phyloP scores from a whole-genome alignment of 2,113 vertebrate genomes.

The Genyomyrus donnyi region DNA sequence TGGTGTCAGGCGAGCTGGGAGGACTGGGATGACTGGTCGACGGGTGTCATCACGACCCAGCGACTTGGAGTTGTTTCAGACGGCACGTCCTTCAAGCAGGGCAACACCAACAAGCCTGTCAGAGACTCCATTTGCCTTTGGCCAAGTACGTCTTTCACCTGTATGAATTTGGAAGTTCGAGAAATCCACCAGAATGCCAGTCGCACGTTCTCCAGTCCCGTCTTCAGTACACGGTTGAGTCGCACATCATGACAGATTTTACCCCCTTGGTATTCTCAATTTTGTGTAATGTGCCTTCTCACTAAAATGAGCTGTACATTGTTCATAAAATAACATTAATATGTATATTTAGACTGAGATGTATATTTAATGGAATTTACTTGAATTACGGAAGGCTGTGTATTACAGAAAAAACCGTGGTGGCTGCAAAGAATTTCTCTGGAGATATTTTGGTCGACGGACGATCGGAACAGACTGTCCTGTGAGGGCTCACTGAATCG shows the following conservation, averaged over 20 bases:
- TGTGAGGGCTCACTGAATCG: background rate
- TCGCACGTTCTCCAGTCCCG: background rate
- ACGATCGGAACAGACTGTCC: background rate
- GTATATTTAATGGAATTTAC: conserved; percentile 45
- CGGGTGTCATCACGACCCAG: background rate
- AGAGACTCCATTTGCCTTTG: background rate
- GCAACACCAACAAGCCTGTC: background rate
- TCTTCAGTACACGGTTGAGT: background rate
- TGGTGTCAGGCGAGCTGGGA: background rate
- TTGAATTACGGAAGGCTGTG: conserved; percentile 39
- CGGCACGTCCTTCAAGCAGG: background rate
- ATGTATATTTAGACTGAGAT: conserved; percentile 40
- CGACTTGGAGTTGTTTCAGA: background rate
- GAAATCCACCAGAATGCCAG: background rate
- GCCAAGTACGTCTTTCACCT: background rate
- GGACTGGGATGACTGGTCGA: background rate
- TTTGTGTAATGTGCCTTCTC: conserved; percentile 29
- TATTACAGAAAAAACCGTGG: background rate
- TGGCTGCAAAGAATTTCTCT: background rate
- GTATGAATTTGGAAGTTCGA: background rate
- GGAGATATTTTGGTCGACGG: conserved; percentile 4
- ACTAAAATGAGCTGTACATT: conserved; percentile 33
- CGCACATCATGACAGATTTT: background rate
- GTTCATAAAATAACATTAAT: conserved; percentile 41
- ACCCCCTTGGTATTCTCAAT: background rate